phyloP scores from a whole-genome alignment of 2,797 vertebrate genomes.

The Peromyscus eremicus region DNA sequence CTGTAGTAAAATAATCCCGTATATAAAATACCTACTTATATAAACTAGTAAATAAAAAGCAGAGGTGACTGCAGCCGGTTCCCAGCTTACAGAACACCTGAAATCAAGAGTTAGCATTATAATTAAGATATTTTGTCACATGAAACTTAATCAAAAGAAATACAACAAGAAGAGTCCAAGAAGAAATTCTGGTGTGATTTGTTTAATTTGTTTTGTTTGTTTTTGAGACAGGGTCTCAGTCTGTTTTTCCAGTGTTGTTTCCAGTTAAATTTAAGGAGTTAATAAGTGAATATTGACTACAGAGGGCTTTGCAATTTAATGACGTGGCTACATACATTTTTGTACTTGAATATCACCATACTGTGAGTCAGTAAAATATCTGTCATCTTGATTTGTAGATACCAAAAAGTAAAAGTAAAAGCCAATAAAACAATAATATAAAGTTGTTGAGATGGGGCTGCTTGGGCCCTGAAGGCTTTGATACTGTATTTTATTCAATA shows the following conservation, averaged over 20 bases:
- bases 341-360: slow-evolving; percentile 52
- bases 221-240: not conserved
- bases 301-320: slow-evolving; percentile 18
- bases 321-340: not conserved
- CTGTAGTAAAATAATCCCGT: slow-evolving; percentile 43
- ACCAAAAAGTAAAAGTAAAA: slow-evolving; percentile 48
- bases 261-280: slow-evolving; percentile 78
- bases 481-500: not conserved
- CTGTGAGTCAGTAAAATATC: slow-evolving; percentile 6
- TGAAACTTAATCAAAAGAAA: slow-evolving; percentile 32
- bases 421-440: slow-evolving; percentile 34
- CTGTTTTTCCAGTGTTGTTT: slow-evolving; percentile 58
- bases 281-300: slow-evolving; percentile 34
- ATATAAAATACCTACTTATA: slow-evolving; percentile 37
- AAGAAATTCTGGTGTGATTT: not conserved
- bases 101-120: slow-evolving; percentile 48
- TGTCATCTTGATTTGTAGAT: slow-evolving; percentile 43
- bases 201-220: not conserved
- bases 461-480: not conserved
- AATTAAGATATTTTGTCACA: slow-evolving; percentile 9
- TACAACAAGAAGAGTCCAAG: not conserved
- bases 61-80: not conserved
- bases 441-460: not conserved
- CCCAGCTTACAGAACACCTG: slow-evolving; percentile 37
- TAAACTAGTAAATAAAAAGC: slow-evolving; percentile 1